These are phyloP conservation scores for Pluvialis apricaria DNA, from an alignment of 2,113 vertebrate genomes.

Conservation along the genomic window DNA sequence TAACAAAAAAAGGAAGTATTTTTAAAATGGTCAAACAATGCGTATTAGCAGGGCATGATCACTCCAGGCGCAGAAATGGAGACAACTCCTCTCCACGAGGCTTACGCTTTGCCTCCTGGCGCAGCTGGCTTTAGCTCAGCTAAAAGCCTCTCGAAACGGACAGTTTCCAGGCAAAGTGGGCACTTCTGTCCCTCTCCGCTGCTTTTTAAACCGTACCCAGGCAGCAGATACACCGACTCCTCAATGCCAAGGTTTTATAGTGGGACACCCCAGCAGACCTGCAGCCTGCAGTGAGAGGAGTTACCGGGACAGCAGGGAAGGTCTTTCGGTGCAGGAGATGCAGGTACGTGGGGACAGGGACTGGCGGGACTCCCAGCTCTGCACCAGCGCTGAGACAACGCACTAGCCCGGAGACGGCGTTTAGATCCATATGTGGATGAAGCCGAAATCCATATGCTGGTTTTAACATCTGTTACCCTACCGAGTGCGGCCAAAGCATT, in stretches of 20 bases:
- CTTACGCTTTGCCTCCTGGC: background rate
- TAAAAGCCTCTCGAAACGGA: background rate
- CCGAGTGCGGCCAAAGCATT: rapidly evolving
- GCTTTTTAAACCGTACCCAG: background rate
- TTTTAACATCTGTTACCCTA: background rate
- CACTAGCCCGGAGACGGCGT: rapidly evolving
- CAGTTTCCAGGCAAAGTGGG: background rate
- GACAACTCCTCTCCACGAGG: background rate
- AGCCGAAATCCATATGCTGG: background rate
- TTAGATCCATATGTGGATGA: background rate
- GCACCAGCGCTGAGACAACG: background rate
- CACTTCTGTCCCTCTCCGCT: background rate
- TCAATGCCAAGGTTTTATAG: background rate
- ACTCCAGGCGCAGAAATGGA: background rate
- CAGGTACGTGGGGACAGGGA: background rate
- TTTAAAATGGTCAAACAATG: background rate
- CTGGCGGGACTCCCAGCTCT: background rate
- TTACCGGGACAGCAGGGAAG: background rate
- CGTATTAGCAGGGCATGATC: background rate
- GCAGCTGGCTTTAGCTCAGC: background rate
- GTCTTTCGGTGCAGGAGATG: background rate
- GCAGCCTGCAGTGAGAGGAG: background rate
- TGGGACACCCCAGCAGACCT: background rate
- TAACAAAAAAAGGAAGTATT: background rate
- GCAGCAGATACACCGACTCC: background rate